A percentile compares a stretch with the other conserved stretches of the same genome.
Evolutionary conservation across 1,140 invertebrate species (phyloP).

Genomic region (Gryllus bimaculatus): DNA sequence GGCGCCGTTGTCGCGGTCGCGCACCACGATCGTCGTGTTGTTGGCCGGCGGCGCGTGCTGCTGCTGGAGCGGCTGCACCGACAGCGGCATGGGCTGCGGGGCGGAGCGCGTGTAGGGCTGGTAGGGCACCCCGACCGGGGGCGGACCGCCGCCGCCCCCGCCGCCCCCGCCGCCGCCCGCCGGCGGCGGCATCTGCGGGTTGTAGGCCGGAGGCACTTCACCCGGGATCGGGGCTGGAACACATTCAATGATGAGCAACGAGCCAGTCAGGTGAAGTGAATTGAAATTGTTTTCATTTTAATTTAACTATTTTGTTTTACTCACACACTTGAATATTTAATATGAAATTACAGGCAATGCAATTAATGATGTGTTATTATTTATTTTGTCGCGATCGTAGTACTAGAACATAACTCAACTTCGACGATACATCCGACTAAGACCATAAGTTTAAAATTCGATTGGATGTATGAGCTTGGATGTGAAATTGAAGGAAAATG

Average conservation of each 20-base stretch:
- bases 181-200: background rate
- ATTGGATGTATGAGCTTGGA: too few species aligned
- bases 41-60: constrained; percentile 9
- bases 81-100: background rate
- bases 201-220: constrained; percentile 17
- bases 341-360: too few species aligned
- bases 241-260: background rate
- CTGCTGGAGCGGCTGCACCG: constrained; percentile 7
- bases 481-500: too few species aligned
- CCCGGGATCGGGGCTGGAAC: constrained; percentile 21
- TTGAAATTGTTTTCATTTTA: too few species aligned
- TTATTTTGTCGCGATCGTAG: too few species aligned
- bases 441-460: too few species aligned
- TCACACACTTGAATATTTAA: too few species aligned
- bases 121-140: background rate
- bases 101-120: constrained; percentile 7
- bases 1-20: constrained; percentile 7
- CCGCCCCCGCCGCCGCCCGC: constrained; percentile 9
- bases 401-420: too few species aligned
- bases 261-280: too few species aligned
- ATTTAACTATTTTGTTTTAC: too few species aligned
- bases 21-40: constrained; percentile 20
- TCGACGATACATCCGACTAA: too few species aligned
- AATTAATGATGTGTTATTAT: too few species aligned
- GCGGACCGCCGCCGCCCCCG: constrained; percentile 17